Evolutionary conservation across 2,888 invertebrate species (phyloP).

Genomic region (Synanthedon myopaeformis): DNA sequence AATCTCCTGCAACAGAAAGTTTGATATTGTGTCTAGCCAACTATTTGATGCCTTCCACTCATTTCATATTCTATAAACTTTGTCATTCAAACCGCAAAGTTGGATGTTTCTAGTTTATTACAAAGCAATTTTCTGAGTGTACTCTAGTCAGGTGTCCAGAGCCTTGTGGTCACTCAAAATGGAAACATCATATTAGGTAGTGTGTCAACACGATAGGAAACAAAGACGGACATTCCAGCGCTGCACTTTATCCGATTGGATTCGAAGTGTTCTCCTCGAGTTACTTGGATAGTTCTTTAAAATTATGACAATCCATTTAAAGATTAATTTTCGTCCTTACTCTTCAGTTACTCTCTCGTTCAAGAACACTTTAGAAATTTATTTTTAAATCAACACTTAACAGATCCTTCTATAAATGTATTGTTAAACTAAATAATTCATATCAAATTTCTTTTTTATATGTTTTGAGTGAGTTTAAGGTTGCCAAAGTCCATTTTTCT

Average conservation of each 20-base stretch:
- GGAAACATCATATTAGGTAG: neutral
- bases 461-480: too few species aligned
- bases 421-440: too few species aligned
- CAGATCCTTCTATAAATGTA: too few species aligned
- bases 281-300: too few species aligned
- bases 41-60: neutral
- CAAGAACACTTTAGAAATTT: too few species aligned
- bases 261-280: neutral
- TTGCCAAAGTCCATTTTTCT: too few species aligned
- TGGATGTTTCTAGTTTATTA: neutral
- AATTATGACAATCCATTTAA: too few species aligned
- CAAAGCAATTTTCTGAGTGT: neutral
- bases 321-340: too few species aligned
- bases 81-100: neutral
- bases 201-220: neutral
- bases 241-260: neutral
- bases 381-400: too few species aligned
- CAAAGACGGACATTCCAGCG: neutral
- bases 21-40: neutral
- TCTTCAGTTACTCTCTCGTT: too few species aligned
- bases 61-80: neutral
- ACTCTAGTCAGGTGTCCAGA: neutral
- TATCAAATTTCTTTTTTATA: too few species aligned
- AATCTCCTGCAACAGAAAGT: too few species aligned
- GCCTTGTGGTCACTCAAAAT: neutral